A percentile compares a stretch with the other conserved stretches of the same genome.
Evolutionary conservation across 2,113 vertebrate species (phyloP).

Genomic region (Nymphicus hollandicus): DNA sequence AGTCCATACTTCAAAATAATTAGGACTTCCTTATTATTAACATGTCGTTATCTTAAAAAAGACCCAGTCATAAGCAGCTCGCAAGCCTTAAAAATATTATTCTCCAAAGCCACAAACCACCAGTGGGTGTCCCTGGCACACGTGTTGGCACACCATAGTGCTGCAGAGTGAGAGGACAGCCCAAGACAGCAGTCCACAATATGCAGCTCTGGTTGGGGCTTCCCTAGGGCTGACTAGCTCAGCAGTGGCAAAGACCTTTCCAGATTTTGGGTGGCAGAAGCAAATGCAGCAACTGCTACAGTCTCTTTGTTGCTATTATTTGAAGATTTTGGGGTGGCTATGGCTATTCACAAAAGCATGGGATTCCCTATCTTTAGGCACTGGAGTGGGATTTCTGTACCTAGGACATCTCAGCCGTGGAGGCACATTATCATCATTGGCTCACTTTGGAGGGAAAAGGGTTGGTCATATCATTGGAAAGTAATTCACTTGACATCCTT

Average conservation of each 20-base stretch:
- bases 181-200: neutral
- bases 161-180: neutral
- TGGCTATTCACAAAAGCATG: neutral
- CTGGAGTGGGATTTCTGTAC: neutral
- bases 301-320: neutral
- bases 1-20: neutral
- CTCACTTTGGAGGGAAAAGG: neutral
- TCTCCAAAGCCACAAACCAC: neutral
- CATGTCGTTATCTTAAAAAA: neutral
- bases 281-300: neutral
- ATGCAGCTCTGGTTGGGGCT: neutral
- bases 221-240: neutral
- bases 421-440: neutral
- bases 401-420: neutral
- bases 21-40: neutral
- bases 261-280: neutral
- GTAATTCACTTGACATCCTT: neutral
- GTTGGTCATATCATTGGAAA: neutral
- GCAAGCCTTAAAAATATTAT: neutral
- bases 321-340: neutral
- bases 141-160: rapidly evolving
- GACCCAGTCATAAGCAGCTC: neutral
- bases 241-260: neutral
- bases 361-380: neutral
- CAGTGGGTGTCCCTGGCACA: neutral